Conservation (phyloP, 2,888 invertebrate genomes). For the Cryptus viduatorius region DNA sequence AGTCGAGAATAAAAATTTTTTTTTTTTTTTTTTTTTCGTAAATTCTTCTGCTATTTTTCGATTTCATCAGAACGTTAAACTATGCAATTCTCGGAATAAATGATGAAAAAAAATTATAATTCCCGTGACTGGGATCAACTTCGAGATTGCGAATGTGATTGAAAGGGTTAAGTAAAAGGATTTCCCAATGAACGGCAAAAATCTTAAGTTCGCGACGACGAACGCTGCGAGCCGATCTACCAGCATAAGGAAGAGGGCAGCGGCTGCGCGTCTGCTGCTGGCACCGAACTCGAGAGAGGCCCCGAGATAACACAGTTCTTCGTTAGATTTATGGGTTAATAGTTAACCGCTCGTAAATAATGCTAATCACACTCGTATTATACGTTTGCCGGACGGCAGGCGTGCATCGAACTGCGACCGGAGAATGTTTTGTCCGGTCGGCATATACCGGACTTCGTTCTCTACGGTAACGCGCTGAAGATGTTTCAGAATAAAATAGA, state of each 20-base stretch:
- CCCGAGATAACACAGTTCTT: slow-evolving; percentile 59
- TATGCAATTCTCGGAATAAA: not conserved
- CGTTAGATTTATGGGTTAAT: slow-evolving; percentile 84
- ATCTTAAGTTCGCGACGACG: not conserved
- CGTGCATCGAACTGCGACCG: slow-evolving; percentile 63
- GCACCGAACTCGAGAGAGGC: slow-evolving; percentile 56
- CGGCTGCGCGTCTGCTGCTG: slow-evolving; percentile 34
- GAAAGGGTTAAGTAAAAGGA: slow-evolving; percentile 20
- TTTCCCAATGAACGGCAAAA: slow-evolving; percentile 35
- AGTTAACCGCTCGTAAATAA: slow-evolving; percentile 85
- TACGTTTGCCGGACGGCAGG: slow-evolving; percentile 77
- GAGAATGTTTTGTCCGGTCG: slow-evolving; percentile 80
- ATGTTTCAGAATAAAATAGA: not conserved
- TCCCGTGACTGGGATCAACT: not conserved
- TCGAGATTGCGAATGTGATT: not conserved
- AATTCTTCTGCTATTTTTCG: too few relatives aligned
- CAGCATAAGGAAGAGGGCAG: slow-evolving; percentile 21
- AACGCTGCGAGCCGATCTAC: slow-evolving; percentile 11
- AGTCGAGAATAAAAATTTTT: too few relatives aligned
- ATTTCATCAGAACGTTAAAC: too few relatives aligned
- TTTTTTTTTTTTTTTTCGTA: too few relatives aligned
- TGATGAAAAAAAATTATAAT: not conserved
- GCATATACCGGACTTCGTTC: slow-evolving; percentile 21
- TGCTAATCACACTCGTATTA: slow-evolving; percentile 85
- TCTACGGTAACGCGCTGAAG: slow-evolving; percentile 2